phyloP scores from a whole-genome alignment of 2,888 invertebrate species.

The Tetanocera ferruginea region DNA sequence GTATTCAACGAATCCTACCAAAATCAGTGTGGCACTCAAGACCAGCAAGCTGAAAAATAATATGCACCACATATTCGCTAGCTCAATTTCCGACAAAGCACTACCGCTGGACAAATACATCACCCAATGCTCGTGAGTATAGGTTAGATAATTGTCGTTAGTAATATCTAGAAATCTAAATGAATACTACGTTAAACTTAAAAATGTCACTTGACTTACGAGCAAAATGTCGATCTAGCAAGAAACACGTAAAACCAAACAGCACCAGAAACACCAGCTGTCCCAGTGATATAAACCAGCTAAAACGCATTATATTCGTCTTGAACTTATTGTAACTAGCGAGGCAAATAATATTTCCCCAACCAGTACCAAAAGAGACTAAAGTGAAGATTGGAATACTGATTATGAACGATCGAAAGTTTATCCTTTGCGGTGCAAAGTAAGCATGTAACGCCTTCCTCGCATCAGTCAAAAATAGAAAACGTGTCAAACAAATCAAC shows the following conservation, averaged over 20 bases:
- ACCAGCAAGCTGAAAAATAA: conserved; percentile 82
- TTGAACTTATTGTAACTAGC: conserved; percentile 84
- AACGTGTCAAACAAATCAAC: conserved; percentile 52
- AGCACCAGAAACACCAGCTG: conserved; percentile 54
- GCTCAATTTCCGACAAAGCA: conserved; percentile 41
- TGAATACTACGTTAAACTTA: background rate
- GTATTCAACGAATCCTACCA: conserved; percentile 73
- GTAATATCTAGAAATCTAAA: background rate
- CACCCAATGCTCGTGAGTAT: conserved; percentile 38
- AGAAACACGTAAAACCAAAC: conserved; percentile 78
- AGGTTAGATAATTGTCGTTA: background rate
- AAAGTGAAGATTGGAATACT: conserved; percentile 62
- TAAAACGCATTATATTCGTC: conserved; percentile 74
- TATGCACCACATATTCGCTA: conserved; percentile 80
- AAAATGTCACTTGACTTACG: background rate
- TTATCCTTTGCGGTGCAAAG: conserved; percentile 14
- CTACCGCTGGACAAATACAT: conserved; percentile 42
- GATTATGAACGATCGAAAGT: conserved; percentile 18
- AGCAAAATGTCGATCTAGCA: conserved; percentile 73
- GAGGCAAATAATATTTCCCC: conserved; percentile 85
- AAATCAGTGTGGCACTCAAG: conserved; percentile 79
- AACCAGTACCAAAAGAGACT: conserved; percentile 87
- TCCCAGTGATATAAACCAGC: conserved; percentile 57
- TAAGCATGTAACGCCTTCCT: conserved; percentile 45
- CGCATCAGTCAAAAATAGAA: conserved; percentile 57